Evolutionary conservation across 2,113 vertebrate species (phyloP), one percentile per base, ranked within the genome.

Genomic region (Vanacampus margaritifer): DNA sequence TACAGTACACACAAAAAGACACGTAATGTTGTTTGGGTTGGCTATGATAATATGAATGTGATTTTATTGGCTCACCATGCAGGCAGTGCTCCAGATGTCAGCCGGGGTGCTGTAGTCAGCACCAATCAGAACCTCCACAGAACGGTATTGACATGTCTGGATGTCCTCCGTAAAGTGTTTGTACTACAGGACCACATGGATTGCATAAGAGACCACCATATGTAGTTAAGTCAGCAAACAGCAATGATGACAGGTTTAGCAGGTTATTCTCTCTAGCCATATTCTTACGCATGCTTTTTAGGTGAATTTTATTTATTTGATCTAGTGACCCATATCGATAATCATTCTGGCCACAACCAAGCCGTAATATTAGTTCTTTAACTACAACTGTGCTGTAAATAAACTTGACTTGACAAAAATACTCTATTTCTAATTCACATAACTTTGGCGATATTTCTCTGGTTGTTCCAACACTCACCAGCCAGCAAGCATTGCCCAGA

Each of bases 111-210:
- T 91, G 79, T 97, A 97, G 63, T 94, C 93, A 10, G 95, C 93
- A 60, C 96, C 95, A 79, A 97, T 95, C 76, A 98, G 92, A 77
- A 96, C 96, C 86, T 97, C 95, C 81, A 96, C 94, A 71, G 95
- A 95, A 84, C 96, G 93, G 64, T 98, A 98, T 82, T 98, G 96
- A 70, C 95, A 94, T 0, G 96, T 98, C 91, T 97, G 95, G 85
- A 98, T 98, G 79, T 97, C 96, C 85, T 97, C 95, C 7, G 93
- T 95, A 87, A 98, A 98, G 89, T 98, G 96, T 82, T 96, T 95
- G 85, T 96, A 92, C 96, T 98, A 88, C 32, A 16, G 0, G 53
- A 53, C 14, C 13, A 9, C 39, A 9, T 1, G 13, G 37, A 43
- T 41, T 13, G n/a, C 36, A 41, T 21, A 7, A 41, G 12, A 39